Evolutionary conservation across 2,888 invertebrate genomes (phyloP), one percentile per base, ranked within the genome.

Genomic region (Timema cristinae): DNA sequence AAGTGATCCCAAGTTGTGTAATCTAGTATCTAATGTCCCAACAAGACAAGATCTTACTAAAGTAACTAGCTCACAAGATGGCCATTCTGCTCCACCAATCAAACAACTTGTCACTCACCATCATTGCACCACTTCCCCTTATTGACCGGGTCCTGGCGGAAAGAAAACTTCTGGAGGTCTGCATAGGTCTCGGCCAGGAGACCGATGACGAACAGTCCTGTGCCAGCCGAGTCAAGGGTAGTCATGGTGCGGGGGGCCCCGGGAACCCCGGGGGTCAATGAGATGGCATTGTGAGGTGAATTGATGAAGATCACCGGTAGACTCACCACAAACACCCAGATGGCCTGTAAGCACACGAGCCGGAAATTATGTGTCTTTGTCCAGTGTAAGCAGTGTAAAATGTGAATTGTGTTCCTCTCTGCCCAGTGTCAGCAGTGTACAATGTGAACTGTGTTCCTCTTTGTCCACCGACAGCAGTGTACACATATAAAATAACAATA

Each of bases 101-200:
- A 32, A 13, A n/a, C 11, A 66, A 66, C 66, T 49, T 15, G 16
- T 48, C 71, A 77, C 82, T 83, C 81, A 91, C 91, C 95, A 79
- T 93, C 93, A 80, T 95, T 94, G 81, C 96, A 96, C 91, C 95
- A 96, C 82, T 92, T 93, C 50, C 95, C 95, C 81, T 93, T 91
- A 81, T 97, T 97, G 0, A 86, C 86, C 0, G 94, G 92, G 81
- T 96, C 94, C 79, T 93, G 92, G 75, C 94, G 89, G 81, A 96
- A 97, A 0, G 92, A 90, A 78, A 95, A 95, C 81, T 97, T 97
- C 79, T 97, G 96, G 68, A 95, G 84, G 84, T 97, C 97, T 0
- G 96, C 95, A 77, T 95, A 92, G 0, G 94, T 94, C 84, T 97
- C 97, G 16, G 92, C 91, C 67, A 95, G 80, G 67, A 97, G 84